Conservation (phyloP, 35 echinoderm and acorn worm genomes). For the Apostichopus californicus region DNA sequence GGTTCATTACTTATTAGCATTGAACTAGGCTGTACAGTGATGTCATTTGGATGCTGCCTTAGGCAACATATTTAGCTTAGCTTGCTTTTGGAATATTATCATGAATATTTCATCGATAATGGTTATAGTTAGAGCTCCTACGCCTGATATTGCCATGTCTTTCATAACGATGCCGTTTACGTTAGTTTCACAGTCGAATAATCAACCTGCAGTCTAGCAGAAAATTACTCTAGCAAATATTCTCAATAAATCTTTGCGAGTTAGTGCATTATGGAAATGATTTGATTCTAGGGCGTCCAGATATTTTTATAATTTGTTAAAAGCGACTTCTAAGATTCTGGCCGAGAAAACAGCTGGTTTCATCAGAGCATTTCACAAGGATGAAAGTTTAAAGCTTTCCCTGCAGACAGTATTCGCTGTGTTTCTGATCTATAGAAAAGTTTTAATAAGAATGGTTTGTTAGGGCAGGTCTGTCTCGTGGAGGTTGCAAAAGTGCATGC, state of each 20-base stretch:
- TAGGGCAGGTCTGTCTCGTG: too few relatives aligned
- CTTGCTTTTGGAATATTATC: conserved; percentile 6
- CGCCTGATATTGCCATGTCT: neutral
- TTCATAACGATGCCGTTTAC: neutral
- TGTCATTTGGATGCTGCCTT: neutral
- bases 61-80: neutral
- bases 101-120: neutral
- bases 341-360: neutral
- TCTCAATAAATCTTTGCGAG: neutral
- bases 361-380: neutral
- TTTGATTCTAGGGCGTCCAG: neutral
- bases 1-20: conserved; percentile 23
- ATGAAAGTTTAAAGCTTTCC: too few relatives aligned
- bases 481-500: too few relatives aligned
- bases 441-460: too few relatives aligned
- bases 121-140: neutral
- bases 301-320: neutral
- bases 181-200: neutral
- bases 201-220: neutral
- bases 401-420: too few relatives aligned
- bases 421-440: too few relatives aligned
- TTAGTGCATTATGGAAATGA: neutral
- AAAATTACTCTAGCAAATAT: neutral
- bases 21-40: conserved; percentile 20
- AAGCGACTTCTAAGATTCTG: neutral